Evolutionary conservation across 1,140 invertebrate genomes (phyloP), one percentile per base, ranked within the genome.

Genomic region (Elysia chlorotica): DNA sequence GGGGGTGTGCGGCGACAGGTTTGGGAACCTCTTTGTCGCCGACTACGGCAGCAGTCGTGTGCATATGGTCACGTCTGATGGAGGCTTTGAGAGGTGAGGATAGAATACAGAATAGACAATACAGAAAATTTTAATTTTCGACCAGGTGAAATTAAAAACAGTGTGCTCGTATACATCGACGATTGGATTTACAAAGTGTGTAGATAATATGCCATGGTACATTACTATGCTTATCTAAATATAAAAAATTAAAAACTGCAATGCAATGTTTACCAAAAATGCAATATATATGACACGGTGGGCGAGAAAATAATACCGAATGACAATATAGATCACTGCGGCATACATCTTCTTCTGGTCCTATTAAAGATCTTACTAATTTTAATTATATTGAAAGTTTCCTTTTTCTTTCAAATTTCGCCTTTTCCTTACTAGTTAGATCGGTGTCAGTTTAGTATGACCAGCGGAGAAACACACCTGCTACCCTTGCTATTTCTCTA

Each of bases 1-100:
- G 48, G 82, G 83, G 14, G 75, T 83, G 25, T 83, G 82, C 59
- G 73, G 78, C 14, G 83, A 84, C 65, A 81, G 79, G 37, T 71
- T 79, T 17, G 83, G 82, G 31, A 83, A 83, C 71, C 70, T 84
- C 1, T 83, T 84, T 66, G 74, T 85, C 28, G 84, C 82, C 1
- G 84, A 85, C 53, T 78, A 81, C 70, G 78, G 75, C 17, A 84
- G 83, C 71, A 76, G 79, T 38, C 72, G 83, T 21, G 76, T 85
- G 25, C 81, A 83, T 31, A 71, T 83, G 31, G 36, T 84, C 25
- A 83, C 82, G 3, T 79, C 71, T 41, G 74, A 83, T 25, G 84
- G 84, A 0, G 41, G 69, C 10, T 85, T 84, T 62, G 79, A 82
- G 41, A 74, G 80, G 74, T 76, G 37, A n/a, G 54, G 35, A 19